Conservation (phyloP, 2,113 vertebrate genomes). For the Rana temporaria region DNA sequence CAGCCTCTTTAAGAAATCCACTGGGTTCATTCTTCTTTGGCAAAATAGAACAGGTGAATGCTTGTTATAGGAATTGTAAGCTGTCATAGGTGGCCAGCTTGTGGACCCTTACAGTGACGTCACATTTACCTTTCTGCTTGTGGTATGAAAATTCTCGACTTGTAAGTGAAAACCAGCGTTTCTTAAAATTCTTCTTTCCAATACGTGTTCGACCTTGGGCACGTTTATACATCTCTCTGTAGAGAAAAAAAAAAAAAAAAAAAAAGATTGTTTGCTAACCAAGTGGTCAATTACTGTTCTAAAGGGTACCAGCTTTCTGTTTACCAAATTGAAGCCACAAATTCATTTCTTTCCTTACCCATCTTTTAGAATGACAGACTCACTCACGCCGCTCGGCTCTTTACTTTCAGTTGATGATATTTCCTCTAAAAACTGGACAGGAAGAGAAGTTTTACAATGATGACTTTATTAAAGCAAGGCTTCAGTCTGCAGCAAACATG, state of each 20-base stretch:
- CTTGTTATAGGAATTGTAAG: too few relatives aligned
- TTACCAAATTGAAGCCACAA: background rate
- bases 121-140: slow-evolving; percentile 86
- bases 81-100: too few relatives aligned
- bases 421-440: slow-evolving; percentile 91
- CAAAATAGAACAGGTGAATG: too few relatives aligned
- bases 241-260: slow-evolving; percentile 47
- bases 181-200: slow-evolving; percentile 93
- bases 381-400: slow-evolving; percentile 86
- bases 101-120: too few relatives aligned
- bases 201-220: slow-evolving; percentile 90
- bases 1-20: too few relatives aligned
- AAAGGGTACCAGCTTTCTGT: too few relatives aligned
- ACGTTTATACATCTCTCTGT: slow-evolving; percentile 93
- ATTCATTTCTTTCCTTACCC: slow-evolving; percentile 77
- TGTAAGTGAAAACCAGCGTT: slow-evolving; percentile 93
- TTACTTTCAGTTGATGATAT: slow-evolving; percentile 95
- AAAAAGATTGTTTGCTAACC: background rate
- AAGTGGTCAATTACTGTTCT: too few relatives aligned
- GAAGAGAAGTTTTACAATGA: slow-evolving; percentile 27
- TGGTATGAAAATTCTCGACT: slow-evolving; percentile 93
- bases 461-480: too few relatives aligned
- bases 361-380: slow-evolving; percentile 94
- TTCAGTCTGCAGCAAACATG: too few relatives aligned
- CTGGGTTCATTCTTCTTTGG: too few relatives aligned